Evolutionary conservation across 2,797 vertebrate species (phyloP).

Genomic region (Cottoperca gobio): DNA sequence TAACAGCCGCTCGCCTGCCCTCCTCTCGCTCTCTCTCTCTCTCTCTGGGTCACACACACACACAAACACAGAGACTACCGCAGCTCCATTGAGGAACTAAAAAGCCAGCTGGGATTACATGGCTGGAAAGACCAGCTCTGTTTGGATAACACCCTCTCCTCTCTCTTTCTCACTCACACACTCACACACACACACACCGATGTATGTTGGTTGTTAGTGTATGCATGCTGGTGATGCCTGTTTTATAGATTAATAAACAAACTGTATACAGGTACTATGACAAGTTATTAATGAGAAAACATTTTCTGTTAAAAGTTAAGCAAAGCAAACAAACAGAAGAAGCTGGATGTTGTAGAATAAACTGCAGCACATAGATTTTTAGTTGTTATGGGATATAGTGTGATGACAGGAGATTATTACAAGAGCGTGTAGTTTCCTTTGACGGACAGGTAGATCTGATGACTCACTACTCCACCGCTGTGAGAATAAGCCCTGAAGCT

Average conservation of each 20-base stretch:
- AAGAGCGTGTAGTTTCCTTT: not conserved
- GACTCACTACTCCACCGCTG: not conserved
- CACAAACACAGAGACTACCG: conserved; percentile 7
- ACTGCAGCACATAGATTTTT: too few relatives aligned
- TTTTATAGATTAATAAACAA: not conserved
- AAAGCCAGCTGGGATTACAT: conserved; percentile 77
- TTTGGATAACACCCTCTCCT: conserved; percentile 76
- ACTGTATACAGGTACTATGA: not conserved
- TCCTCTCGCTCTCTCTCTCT: conserved; percentile 32
- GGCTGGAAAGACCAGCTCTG: conserved; percentile 72
- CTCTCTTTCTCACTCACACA: not conserved
- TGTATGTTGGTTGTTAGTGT: conserved; percentile 24
- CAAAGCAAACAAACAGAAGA: not conserved
- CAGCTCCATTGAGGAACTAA: conserved; percentile 74
- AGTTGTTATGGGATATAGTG: too few relatives aligned
- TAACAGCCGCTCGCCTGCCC: conserved; percentile 81
- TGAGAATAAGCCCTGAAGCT: not conserved
- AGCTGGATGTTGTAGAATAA: not conserved
- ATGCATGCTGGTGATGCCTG: not conserved
- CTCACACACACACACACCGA: conserved; percentile 45
- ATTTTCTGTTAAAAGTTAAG: not conserved
- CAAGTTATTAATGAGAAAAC: not conserved
- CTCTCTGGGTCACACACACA: not conserved
- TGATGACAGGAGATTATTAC: not conserved
- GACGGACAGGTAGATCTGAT: not conserved